Base-by-base conservation (phyloP, 2,888 invertebrate species). In the Drosophila antonietae region DNA sequence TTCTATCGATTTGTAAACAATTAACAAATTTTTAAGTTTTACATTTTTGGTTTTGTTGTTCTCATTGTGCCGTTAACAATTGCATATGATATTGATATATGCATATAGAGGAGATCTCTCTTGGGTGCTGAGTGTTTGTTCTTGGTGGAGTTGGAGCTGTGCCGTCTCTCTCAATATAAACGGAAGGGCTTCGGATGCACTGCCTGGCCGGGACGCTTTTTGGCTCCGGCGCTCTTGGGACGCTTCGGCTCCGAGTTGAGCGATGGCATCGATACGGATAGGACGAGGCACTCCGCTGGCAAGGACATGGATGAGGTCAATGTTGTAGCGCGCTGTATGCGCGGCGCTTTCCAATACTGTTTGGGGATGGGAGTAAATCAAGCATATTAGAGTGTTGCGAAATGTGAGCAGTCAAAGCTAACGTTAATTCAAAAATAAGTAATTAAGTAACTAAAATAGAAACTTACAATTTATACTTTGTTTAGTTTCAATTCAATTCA, bases 241-340 rank as follows among this genome's bases (percentile, higher is more conserved):
- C 92, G 83, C 71, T 89, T 91, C 44, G 79, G 83, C 51, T 91
- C 91, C 53, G 90, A 83, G 73, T 88, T 92, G n/a, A 92, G 79
- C n/a, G 93, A 93, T 62, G 93, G 93, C 90, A 92, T 92, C 39
- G 93, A 93, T 5, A 93, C 92, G 14, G 93, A 93, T 35, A 93
- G 71, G n/a, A 93, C 93, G 57, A 93, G 88, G 73, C 93, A 93
- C 76, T 93, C 93, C 43, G 93, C 92, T 61, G 93, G 93, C 80
- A 93, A 87, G 59, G 93, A 93, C 92, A 93, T 93, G 67, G 93
- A 93, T 67, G 93, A 91, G 70, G 93, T 92, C 63, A 93, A 73
- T 31, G 93, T 93, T 67, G 93, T 91, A 71, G 93, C 91, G 68
- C 93, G 85, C 73, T 91, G 91, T 61, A 93, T 91, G 71, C 92